Conservation (phyloP, 2,888 invertebrate genomes). For the Habrosyne pyritoides region DNA sequence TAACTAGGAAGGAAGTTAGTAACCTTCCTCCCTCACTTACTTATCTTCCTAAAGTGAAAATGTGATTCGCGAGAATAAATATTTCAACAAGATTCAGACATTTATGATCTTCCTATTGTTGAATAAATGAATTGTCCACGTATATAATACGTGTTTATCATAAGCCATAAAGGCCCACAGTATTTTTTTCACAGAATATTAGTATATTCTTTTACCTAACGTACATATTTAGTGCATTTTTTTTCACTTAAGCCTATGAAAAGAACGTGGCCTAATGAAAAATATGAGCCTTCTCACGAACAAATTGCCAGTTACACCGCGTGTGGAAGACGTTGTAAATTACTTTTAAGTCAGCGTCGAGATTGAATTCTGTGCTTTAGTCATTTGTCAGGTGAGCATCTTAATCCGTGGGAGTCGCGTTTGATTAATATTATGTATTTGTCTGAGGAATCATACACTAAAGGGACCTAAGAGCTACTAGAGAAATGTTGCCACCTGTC, state of each 20-base stretch:
- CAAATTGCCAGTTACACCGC: constrained; percentile 25
- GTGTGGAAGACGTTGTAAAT: constrained; percentile 29
- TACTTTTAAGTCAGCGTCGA: constrained; percentile 28
- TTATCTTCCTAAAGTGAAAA: too few relatives aligned
- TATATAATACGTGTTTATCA: too few relatives aligned
- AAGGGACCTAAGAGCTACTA: neutral
- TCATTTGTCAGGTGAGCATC: constrained; percentile 7
- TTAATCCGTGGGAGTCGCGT: neutral
- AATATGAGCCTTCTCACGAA: constrained; percentile 29
- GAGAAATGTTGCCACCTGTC: neutral
- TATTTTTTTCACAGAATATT: too few relatives aligned
- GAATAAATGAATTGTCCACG: too few relatives aligned
- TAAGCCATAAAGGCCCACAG: too few relatives aligned
- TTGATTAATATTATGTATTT: neutral
- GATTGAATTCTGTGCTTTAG: constrained; percentile 31
- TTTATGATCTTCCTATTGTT: too few relatives aligned
- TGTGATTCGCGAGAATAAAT: too few relatives aligned
- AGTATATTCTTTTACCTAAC: too few relatives aligned
- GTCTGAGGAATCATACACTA: neutral
- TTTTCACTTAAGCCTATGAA: neutral
- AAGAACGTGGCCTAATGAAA: constrained; percentile 21
- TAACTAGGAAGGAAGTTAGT: too few relatives aligned
- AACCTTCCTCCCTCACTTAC: too few relatives aligned
- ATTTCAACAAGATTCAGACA: too few relatives aligned
- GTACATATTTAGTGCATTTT: too few relatives aligned